Percentiles rank a stretch among this genome's conserved stretches.
Evolutionary conservation across 1,140 invertebrate species (phyloP).

Genomic region (Drosophila tani): DNA sequence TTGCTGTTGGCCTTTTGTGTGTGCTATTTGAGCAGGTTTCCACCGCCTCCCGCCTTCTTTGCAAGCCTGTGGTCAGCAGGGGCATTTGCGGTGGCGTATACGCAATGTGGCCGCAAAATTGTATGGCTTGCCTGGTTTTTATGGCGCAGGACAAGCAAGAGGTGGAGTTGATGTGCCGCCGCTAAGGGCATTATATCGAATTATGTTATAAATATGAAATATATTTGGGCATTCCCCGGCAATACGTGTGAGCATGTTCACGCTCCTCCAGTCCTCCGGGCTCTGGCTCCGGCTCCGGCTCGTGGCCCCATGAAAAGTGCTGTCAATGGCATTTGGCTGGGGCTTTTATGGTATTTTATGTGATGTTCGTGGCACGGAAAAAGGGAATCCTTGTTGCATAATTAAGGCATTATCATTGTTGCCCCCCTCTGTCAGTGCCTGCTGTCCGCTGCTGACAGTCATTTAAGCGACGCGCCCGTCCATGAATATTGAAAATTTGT

Average conservation of each 20-base stretch:
- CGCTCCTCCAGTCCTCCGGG: not conserved
- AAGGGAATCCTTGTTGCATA: conserved; percentile 56
- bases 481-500: conserved; percentile 47
- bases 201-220: conserved; percentile 83
- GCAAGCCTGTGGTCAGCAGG: conserved; percentile 61
- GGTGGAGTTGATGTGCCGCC: conserved; percentile 10
- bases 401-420: conserved; percentile 65
- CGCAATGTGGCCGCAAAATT: conserved; percentile 75
- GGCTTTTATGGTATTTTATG: conserved; percentile 75
- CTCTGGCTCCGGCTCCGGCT: not conserved
- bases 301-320: conserved; percentile 51
- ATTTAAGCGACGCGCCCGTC: conserved; percentile 25
- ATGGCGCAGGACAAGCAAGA: conserved; percentile 38
- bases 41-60: not conserved
- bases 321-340: conserved; percentile 56
- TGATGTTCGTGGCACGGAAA: conserved; percentile 50
- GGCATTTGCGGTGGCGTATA: conserved; percentile 61
- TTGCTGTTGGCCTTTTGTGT: conserved; percentile 67
- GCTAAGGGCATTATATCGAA: conserved; percentile 75
- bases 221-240: conserved; percentile 58
- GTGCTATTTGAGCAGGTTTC: conserved; percentile 20
- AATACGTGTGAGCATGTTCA: conserved; percentile 64
- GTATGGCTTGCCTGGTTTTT: conserved; percentile 67
- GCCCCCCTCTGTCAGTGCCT: conserved; percentile 3
- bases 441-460: conserved; percentile 22